Evolutionary conservation across 2,113 vertebrate species (phyloP).

Genomic region (Takifugu flavidus): DNA sequence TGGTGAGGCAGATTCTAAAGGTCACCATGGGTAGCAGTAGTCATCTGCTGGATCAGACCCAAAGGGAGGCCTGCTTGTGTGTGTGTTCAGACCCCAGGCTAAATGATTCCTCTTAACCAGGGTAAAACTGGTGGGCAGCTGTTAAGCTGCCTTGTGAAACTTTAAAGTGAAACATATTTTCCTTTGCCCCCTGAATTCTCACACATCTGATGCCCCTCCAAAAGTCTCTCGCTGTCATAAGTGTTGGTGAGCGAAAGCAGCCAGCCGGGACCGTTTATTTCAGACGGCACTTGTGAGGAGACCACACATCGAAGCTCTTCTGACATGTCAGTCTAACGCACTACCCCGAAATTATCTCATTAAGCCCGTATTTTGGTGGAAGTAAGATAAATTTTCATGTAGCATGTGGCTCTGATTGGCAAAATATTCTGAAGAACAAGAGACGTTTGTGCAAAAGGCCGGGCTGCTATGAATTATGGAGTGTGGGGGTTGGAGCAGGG

Average conservation of each 20-base stretch:
- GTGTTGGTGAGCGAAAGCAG: constrained; percentile 33
- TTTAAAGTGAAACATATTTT: constrained; percentile 14
- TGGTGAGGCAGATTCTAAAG: constrained; percentile 70
- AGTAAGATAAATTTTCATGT: constrained; percentile 61
- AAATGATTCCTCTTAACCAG: constrained; percentile 49
- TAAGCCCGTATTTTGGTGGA: constrained; percentile 60
- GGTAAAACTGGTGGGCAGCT: constrained; percentile 51
- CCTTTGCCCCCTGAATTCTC: constrained; percentile 27
- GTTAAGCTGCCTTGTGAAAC: constrained; percentile 47
- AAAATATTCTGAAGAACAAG: constrained; percentile 66
- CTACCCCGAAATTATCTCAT: constrained; percentile 65
- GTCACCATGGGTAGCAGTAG: constrained; percentile 53
- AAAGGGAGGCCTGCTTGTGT: constrained; percentile 33
- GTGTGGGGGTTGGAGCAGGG: constrained; percentile 25
- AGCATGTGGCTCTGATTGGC: constrained; percentile 74
- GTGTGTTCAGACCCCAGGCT: constrained; percentile 37
- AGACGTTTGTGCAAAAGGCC: constrained; percentile 57
- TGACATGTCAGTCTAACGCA: constrained; percentile 25
- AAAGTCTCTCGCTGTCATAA: constrained; percentile 16
- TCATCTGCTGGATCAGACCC: constrained; percentile 58
- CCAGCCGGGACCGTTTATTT: constrained; percentile 25
- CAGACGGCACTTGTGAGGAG: constrained; percentile 12
- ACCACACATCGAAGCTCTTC: constrained; percentile 48
- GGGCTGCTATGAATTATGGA: constrained; percentile 47
- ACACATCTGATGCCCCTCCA: constrained; percentile 8